Base-by-base conservation (phyloP, 2,797 vertebrate species). In the Amblyopsis hoosieri region DNA sequence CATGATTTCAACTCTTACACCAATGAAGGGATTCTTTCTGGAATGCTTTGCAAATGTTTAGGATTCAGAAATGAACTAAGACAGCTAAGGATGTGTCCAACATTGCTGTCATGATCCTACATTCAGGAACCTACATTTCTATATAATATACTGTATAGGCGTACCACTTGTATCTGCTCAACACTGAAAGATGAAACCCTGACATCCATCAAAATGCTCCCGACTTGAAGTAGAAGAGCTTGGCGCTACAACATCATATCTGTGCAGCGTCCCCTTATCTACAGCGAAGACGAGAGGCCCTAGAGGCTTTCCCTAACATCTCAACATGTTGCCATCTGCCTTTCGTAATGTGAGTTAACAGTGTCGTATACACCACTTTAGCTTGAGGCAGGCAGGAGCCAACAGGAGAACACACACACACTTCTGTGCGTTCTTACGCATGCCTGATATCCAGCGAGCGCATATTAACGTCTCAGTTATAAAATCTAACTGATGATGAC, bases 241-340 rank as follows among this genome's bases (percentile, higher is more conserved):
- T 61, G 51, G 61, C 60, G 64, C 54, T 71, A 60, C 74, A 71
- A 71, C 48, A 69, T 70, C 59, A 76, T 79, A 69, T 52, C 58
- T 71, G 62, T 68, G 56, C 59, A 60, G 42, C 60, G 74, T 56
- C 37, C 64, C 51, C 55, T 59, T 73, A 79, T 75, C 78, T 75
- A 10, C 57, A 59, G 75, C 74, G 63, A 74, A 83, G 72, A 54
- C 54, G 67, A 49, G 23, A 50, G 45, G 55, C 45, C 71, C 72
- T 53, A 6, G 47, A 57, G 70, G 71, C 64, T 19, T 47, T 68
- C 60, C n/a, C 51, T 51, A 60, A 63, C 76, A 81, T 75, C 75
- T 62, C 59, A 63, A 77, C 87, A 73, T 85, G 87, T 88, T 79
- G 45, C 66, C 65, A 55, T 84, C 75, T 74, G 71, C 72, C 75